A percentile compares a stretch with the other conserved stretches of the same genome.
phyloP scores from a whole-genome alignment of 2,113 vertebrate genomes.

The Bubo blakistoni region DNA sequence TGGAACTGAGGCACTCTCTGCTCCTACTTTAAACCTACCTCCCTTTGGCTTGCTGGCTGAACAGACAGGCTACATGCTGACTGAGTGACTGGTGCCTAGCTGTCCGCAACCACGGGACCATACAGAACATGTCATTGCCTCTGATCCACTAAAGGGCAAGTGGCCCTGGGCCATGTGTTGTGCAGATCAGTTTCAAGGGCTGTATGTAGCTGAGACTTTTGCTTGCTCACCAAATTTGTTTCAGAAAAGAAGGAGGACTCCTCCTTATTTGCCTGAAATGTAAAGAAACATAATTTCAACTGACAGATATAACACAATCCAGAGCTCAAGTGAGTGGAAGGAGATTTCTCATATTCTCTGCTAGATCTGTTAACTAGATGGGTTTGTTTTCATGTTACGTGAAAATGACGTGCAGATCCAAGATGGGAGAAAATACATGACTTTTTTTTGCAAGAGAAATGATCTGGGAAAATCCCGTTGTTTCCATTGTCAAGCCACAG shows the following conservation, averaged over 20 bases:
- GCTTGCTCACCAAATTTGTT: not conserved
- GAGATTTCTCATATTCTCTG: not conserved
- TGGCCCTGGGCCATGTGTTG: not conserved
- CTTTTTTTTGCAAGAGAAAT: not conserved
- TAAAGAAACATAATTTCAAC: not conserved
- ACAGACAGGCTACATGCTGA: fast-evolving
- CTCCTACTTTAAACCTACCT: not conserved
- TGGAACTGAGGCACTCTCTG: not conserved
- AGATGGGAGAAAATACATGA: not conserved
- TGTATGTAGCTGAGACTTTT: not conserved
- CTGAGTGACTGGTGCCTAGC: not conserved
- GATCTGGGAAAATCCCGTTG: not conserved
- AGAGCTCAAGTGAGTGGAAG: not conserved
- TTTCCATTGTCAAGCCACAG: not conserved
- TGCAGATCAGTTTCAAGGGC: not conserved
- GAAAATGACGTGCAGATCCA: not conserved
- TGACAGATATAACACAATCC: not conserved
- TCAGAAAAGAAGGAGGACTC: not conserved
- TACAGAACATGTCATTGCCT: not conserved
- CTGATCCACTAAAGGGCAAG: not conserved
- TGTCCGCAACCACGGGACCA: fast-evolving
- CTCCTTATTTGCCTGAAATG: not conserved
- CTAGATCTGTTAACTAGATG: not conserved
- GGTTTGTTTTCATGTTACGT: not conserved
- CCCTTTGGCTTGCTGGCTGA: not conserved